Evolutionary conservation across 2,113 vertebrate genomes (phyloP), one percentile per base, ranked within the genome.

Genomic region (Limnothrissa miodon): DNA sequence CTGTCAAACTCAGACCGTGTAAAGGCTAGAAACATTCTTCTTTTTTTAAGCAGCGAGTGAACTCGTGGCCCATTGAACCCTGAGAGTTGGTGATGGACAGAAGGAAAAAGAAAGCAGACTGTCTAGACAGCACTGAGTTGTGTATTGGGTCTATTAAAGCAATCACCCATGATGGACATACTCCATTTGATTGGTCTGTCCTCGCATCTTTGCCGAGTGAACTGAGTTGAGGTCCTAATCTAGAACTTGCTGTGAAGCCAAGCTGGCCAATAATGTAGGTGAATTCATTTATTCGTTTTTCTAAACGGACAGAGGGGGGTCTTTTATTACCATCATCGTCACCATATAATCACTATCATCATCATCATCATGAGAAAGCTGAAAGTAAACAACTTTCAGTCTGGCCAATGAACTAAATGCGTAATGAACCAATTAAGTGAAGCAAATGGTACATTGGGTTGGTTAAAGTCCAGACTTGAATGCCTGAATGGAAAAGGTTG

Each of bases 381-480:
- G 15, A 33, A 33, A 48, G 53, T 51, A 80, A 19, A 1, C 2
- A 13, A 48, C 78, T 17, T 53, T 74, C 19, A 45, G 79, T 23
- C 53, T 33, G 44, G 36, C 39, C 78, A 36, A 39, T 82, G 39
- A 17, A 74, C 78, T 45, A 45, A 46, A 82, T 70, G 59, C 70
- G 74, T 81, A 78, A 66, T 78, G 33, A 46, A 45, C 81, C 85
- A 78, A 86, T 84, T 81, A 85, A 42, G 59, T 78, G 39, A 82
- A 74, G 80, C 45, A 79, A 45, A 84, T 44, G 78, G 44, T 17
- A 74, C 66, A 36, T 15, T 74, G 29, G 66, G 29, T 81, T n/a
- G 36, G 70, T 44, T 36, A 66, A 78, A 79, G 78, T 2, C 45
- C 81, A n/a, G 33, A 78, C 82, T 81, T 46, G 25, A 74, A 29